phyloP scores from a whole-genome alignment of 2,113 vertebrate genomes.

The Proteles cristata region DNA sequence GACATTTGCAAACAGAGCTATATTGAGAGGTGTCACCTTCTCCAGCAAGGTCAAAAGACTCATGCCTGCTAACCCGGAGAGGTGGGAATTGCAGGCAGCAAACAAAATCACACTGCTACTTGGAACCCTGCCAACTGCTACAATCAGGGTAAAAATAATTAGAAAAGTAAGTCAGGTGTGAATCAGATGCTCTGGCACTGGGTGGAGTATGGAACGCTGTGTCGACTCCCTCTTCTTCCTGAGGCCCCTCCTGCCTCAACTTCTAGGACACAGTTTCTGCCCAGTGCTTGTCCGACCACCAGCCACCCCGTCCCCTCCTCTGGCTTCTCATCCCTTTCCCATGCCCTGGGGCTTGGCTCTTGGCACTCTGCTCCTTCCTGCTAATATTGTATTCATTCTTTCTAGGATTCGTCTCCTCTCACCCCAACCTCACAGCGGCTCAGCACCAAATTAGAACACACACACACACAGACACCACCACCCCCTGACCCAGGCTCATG shows the following conservation, averaged over 20 bases:
- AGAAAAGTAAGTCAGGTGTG: conserved; percentile 55
- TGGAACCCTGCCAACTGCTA: conserved; percentile 58
- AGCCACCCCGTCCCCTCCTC: not conserved
- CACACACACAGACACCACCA: too few relatives aligned
- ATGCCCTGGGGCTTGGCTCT: not conserved
- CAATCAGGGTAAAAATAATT: conserved; percentile 62
- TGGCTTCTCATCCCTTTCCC: not conserved
- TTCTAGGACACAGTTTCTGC: not conserved
- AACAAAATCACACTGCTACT: conserved; percentile 57
- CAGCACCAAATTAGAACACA: not conserved
- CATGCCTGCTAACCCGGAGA: conserved; percentile 26
- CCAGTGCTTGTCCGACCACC: not conserved
- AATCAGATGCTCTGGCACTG: not conserved
- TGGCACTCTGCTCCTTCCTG: not conserved
- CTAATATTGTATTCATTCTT: not conserved
- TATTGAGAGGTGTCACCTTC: conserved; percentile 67
- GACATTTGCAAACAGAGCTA: conserved; percentile 63
- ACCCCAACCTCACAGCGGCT: not conserved
- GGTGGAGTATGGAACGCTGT: not conserved
- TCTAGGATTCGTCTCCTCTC: not conserved
- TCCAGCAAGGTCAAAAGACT: conserved; percentile 60
- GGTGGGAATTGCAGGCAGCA: conserved; percentile 51
- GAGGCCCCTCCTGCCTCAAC: not conserved
- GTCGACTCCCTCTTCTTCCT: not conserved
- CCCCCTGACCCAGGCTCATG: not conserved